Evolutionary conservation across 1,140 invertebrate species (phyloP).

Genomic region (Pogonomyrmex barbatus): DNA sequence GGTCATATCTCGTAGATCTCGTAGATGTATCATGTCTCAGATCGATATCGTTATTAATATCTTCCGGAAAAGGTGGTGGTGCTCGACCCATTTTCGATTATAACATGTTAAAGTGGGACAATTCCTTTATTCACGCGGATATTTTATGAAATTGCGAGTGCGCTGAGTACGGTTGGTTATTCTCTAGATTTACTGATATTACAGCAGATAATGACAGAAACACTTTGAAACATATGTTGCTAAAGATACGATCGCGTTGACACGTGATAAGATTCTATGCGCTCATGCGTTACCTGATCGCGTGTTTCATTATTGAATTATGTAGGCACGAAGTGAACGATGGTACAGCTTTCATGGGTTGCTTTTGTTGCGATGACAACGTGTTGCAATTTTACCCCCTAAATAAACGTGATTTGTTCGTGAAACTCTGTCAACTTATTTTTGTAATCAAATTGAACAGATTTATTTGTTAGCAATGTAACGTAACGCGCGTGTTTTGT

Average conservation of each 20-base stretch:
- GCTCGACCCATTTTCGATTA: conserved; percentile 23
- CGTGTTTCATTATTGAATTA: conserved; percentile 39
- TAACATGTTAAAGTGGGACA: background rate
- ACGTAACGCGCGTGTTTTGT: background rate
- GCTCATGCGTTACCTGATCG: conserved; percentile 11
- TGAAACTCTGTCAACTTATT: conserved; percentile 8
- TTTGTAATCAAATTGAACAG: background rate
- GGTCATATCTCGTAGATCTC: background rate
- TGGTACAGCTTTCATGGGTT: background rate
- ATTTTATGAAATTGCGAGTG: conserved; percentile 28
- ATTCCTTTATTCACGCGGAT: background rate
- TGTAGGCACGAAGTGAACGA: conserved; percentile 1
- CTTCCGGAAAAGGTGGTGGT: background rate
- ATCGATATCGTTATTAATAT: conserved; percentile 38
- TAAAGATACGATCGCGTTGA: conserved; percentile 18
- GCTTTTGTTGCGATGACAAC: background rate
- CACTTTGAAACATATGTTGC: conserved; percentile 19
- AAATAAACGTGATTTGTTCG: background rate
- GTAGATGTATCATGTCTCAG: background rate
- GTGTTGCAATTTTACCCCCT: conserved; percentile 13
- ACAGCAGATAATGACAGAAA: background rate
- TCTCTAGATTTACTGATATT: conserved; percentile 5
- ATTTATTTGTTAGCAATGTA: conserved; percentile 2
- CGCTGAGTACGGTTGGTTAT: background rate
- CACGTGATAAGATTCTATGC: conserved; percentile 42